Evolutionary conservation across 1,140 invertebrate species (phyloP).

Genomic region (Drosophila leontia): DNA sequence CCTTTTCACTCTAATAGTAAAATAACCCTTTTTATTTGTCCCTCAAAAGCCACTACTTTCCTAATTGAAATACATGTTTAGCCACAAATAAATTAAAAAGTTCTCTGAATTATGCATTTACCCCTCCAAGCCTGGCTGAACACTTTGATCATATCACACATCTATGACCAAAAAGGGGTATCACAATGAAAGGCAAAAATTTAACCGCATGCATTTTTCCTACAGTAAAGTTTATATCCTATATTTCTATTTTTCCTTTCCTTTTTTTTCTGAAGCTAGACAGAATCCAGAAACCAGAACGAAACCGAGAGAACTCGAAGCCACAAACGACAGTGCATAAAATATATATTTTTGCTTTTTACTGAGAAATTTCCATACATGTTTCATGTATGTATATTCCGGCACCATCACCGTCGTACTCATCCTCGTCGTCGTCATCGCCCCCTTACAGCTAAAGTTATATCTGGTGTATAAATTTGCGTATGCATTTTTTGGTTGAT

Average conservation of each 20-base stretch:
- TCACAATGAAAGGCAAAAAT: constrained; percentile 40
- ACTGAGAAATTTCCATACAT: constrained; percentile 73
- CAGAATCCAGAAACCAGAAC: constrained; percentile 24
- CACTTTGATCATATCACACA: constrained; percentile 25
- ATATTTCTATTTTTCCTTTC: constrained; percentile 22
- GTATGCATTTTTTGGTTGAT: constrained; percentile 71
- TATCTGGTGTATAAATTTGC: constrained; percentile 75
- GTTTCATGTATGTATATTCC: constrained; percentile 55
- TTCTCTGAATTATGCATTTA: not conserved
- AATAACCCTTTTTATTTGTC: not conserved
- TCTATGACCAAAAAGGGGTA: constrained; percentile 35
- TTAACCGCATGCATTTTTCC: constrained; percentile 58
- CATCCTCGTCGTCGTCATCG: not conserved
- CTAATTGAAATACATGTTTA: not conserved
- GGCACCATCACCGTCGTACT: constrained; percentile 1
- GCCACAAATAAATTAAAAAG: constrained; percentile 2
- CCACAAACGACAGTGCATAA: constrained; percentile 79
- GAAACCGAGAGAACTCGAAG: constrained; percentile 39
- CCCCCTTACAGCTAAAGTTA: constrained; percentile 18
- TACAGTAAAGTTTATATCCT: constrained; percentile 53
- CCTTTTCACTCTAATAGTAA: too few relatives aligned
- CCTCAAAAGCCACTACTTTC: not conserved
- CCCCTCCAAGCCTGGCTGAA: not conserved
- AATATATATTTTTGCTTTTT: constrained; percentile 73
- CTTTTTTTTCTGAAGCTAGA: not conserved